Percentiles rank a stretch among this genome's conserved stretches.
Conservation (phyloP, 2,888 invertebrate genomes). For the Conops quadrifasciatus region DNA sequence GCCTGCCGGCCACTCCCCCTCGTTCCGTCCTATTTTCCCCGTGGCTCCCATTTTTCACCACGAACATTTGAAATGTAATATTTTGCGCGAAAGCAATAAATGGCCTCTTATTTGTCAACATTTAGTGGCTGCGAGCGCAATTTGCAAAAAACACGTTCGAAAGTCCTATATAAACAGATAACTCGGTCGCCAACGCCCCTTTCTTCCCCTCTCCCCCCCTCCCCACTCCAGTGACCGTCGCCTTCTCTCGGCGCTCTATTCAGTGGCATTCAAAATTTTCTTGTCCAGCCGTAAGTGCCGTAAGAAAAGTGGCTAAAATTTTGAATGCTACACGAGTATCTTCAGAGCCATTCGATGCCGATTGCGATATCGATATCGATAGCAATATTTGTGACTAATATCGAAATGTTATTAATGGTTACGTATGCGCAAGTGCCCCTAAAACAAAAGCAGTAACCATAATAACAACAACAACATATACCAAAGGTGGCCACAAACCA, state of each 20-base stretch:
- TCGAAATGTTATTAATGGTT: conserved; percentile 53
- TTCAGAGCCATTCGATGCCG: not conserved
- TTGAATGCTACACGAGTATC: not conserved
- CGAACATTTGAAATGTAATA: conserved; percentile 13
- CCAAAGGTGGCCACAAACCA: not conserved
- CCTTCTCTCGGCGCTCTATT: not conserved
- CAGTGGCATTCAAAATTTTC: conserved; percentile 13
- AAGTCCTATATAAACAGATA: conserved; percentile 19
- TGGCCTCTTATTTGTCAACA: conserved; percentile 57
- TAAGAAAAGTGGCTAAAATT: not conserved
- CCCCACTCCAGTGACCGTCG: not conserved
- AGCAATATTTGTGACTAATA: conserved; percentile 51
- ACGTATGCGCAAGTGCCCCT: conserved; percentile 48
- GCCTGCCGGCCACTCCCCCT: too few species aligned
- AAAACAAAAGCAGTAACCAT: conserved; percentile 36
- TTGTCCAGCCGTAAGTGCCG: conserved; percentile 28
- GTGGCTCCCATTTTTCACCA: not conserved
- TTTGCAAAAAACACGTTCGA: conserved; percentile 31
- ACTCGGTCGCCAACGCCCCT: not conserved
- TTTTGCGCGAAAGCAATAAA: conserved; percentile 46
- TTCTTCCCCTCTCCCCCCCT: not conserved
- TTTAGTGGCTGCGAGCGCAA: conserved; percentile 38
- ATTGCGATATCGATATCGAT: conserved; percentile 5
- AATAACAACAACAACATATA: conserved; percentile 12
- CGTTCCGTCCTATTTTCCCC: too few species aligned